Evolutionary conservation across 2,888 invertebrate genomes (phyloP).

Genomic region (Camponotus fellah): DNA sequence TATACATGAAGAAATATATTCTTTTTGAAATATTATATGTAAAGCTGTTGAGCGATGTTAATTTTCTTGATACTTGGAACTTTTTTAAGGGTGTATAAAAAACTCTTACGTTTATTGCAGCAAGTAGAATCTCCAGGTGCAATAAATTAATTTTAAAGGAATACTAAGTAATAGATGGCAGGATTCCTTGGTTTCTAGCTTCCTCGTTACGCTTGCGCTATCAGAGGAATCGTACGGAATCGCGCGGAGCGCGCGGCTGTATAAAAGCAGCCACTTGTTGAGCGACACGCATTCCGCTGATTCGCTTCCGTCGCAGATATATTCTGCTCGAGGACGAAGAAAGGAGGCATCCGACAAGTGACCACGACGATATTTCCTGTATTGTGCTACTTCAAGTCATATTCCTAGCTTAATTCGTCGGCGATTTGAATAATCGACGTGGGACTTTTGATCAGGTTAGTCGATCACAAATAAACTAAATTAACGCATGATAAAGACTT

Average conservation of each 20-base stretch:
- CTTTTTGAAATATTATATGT: neutral
- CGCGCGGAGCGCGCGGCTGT: constrained; percentile 76
- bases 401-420: constrained; percentile 15
- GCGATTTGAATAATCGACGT: constrained; percentile 31
- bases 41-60: neutral
- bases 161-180: constrained; percentile 31
- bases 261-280: constrained; percentile 86
- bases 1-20: neutral
- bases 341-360: constrained; percentile 32
- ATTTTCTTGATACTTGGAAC: neutral
- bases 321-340: constrained; percentile 52
- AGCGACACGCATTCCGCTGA: constrained; percentile 82
- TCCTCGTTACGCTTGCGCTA: constrained; percentile 78
- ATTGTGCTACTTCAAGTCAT: constrained; percentile 35
- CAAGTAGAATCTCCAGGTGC: constrained; percentile 56
- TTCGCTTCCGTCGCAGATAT: constrained; percentile 75
- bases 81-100: constrained; percentile 8
- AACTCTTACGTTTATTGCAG: neutral
- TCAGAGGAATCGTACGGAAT: constrained; percentile 27
- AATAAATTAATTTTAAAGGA: constrained; percentile 30
- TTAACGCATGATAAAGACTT: neutral
- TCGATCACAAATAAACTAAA: neutral
- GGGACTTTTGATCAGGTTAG: constrained; percentile 30
- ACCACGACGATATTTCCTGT: constrained; percentile 21
- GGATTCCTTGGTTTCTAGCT: constrained; percentile 51